Percentiles rank a stretch among this genome's conserved stretches.
These are phyloP conservation scores for Porites cylindrica DNA, from an alignment of 92 coral and sea anemone genomes.

Conservation along the genomic window DNA sequence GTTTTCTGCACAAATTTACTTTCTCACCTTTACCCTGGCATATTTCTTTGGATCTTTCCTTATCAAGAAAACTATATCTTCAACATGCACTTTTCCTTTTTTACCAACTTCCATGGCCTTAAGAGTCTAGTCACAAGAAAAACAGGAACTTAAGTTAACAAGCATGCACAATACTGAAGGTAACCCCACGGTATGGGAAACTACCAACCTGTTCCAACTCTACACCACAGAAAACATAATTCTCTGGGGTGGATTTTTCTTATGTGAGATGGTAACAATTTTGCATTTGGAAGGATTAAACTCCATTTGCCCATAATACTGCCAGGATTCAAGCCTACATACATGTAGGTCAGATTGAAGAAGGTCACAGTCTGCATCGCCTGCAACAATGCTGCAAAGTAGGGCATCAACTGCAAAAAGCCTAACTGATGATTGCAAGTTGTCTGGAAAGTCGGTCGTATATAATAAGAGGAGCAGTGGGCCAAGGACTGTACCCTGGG, in stretches of 20 bases:
- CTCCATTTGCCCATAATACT: neutral
- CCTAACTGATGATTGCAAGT: neutral
- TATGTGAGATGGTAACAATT: slow-evolving; percentile 10
- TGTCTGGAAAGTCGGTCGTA: neutral
- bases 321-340: slow-evolving; percentile 22
- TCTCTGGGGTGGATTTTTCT: slow-evolving; percentile 29
- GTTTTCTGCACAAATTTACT: neutral
- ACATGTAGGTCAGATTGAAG: neutral
- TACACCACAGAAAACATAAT: neutral
- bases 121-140: slow-evolving; percentile 72
- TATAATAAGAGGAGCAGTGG: neutral
- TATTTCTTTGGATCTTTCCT: slow-evolving; percentile 98
- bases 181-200: slow-evolving; percentile 38
- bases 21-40: slow-evolving; percentile 94
- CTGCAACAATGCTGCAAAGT: slow-evolving; percentile 19
- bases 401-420: slow-evolving; percentile 4
- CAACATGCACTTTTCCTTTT: slow-evolving; percentile 96
- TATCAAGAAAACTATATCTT: slow-evolving; percentile 94
- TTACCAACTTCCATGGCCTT: slow-evolving; percentile 99
- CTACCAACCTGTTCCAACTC: slow-evolving; percentile 45
- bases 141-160: no score
- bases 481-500: no score
- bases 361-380: neutral
- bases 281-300: no score
- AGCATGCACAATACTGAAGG: slow-evolving; percentile 4